Conservation (phyloP, 2,113 vertebrate genomes). For the Scatophagus argus region DNA sequence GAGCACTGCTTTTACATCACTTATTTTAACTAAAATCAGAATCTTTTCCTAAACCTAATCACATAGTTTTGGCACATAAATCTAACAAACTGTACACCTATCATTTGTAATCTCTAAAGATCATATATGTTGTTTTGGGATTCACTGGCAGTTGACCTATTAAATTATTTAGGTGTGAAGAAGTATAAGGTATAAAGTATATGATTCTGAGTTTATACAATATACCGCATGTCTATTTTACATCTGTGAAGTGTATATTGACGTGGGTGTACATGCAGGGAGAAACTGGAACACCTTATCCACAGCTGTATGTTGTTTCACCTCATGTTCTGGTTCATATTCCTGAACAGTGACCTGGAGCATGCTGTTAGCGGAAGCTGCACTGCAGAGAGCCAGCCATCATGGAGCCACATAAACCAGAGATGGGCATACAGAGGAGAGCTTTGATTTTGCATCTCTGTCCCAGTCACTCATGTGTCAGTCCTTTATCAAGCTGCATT, state of each 20-base stretch:
- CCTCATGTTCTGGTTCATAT: slow-evolving; percentile 3
- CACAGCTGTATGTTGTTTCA: slow-evolving; percentile 14
- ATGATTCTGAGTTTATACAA: neutral
- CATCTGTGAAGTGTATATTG: neutral
- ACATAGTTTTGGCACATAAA: too few species aligned
- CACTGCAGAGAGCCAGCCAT: neutral
- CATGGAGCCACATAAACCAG: neutral
- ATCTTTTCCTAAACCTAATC: too few species aligned
- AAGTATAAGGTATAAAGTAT: neutral
- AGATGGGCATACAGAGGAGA: neutral
- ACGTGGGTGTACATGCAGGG: neutral
- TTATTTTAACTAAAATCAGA: too few species aligned
- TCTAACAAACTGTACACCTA: too few species aligned
- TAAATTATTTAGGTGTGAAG: too few species aligned
- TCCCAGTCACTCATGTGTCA: neutral
- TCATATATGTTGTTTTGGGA: too few species aligned
- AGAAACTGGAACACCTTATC: neutral
- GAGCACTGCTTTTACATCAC: too few species aligned
- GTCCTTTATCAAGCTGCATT: neutral
- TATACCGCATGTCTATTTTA: neutral
- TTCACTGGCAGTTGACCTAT: too few species aligned
- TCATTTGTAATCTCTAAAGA: too few species aligned
- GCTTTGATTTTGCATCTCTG: neutral
- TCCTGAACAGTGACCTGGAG: neutral
- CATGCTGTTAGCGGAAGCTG: neutral